Conservation (phyloP, 2,113 vertebrate species). For the Falco punctatus region DNA sequence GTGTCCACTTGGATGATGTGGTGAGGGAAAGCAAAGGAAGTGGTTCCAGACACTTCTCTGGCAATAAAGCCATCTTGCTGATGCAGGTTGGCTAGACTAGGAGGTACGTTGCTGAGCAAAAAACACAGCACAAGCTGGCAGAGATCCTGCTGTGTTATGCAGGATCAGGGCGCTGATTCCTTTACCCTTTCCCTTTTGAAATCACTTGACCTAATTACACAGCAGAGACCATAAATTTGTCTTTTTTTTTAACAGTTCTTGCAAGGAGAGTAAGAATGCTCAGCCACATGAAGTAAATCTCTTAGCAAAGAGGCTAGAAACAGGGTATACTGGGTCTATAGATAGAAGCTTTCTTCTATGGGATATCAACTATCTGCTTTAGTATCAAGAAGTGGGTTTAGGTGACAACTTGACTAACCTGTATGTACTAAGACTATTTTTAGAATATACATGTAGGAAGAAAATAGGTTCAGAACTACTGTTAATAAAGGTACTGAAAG, state of each 20-base stretch:
- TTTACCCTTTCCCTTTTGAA: background rate
- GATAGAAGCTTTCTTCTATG: background rate
- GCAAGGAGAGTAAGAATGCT: background rate
- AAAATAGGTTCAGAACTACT: slow-evolving; percentile 5
- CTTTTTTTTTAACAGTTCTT: background rate
- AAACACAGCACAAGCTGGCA: background rate
- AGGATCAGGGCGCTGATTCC: background rate
- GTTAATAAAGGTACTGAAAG: slow-evolving; percentile 31
- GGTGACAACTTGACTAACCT: background rate
- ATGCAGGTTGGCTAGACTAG: background rate
- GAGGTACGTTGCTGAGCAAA: background rate
- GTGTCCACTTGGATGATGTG: background rate
- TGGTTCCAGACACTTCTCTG: background rate
- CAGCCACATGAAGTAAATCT: background rate
- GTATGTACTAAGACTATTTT: background rate
- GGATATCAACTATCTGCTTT: background rate
- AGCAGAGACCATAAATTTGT: background rate
- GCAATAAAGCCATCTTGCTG: background rate
- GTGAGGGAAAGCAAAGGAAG: background rate
- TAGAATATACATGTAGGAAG: background rate
- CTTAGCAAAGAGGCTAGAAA: background rate
- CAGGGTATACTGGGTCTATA: background rate
- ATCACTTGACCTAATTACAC: background rate
- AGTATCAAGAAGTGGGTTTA: background rate
- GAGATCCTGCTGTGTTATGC: background rate